These are phyloP conservation scores for Drosophila antonietae DNA, from an alignment of 2,888 invertebrate genomes.

Conservation along the genomic window DNA sequence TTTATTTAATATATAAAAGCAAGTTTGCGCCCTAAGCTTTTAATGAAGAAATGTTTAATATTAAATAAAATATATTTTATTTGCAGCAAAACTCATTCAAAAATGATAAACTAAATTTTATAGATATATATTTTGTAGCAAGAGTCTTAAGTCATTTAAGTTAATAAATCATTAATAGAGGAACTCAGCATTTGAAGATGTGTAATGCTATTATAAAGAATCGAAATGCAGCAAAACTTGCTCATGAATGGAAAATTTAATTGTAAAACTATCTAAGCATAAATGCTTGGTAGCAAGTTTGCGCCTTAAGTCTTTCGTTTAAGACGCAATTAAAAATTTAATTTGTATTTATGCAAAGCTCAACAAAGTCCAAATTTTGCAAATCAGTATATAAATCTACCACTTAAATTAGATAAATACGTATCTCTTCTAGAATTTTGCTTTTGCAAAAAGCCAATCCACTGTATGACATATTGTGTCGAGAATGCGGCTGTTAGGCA, in stretches of 20 bases:
- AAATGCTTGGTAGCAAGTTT: background rate
- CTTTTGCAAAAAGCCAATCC: background rate
- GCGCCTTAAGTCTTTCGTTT: slow-evolving; percentile 1
- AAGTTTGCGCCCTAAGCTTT: background rate
- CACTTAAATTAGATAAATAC: background rate
- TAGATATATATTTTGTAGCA: background rate
- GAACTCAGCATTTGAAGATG: too few relatives aligned
- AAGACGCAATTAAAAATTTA: too few relatives aligned
- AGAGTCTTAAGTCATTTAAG: too few relatives aligned
- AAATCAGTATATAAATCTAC: background rate
- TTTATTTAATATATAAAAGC: too few relatives aligned
- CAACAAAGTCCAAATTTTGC: background rate
- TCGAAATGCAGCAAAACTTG: too few relatives aligned
- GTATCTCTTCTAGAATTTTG: background rate
- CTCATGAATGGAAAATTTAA: background rate
- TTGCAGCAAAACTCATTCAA: background rate
- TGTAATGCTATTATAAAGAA: too few relatives aligned
- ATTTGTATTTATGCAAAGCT: background rate
- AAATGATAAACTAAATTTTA: background rate
- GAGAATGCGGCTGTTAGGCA: slow-evolving; percentile 39
- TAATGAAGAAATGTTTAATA: too few relatives aligned
- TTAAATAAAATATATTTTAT: too few relatives aligned
- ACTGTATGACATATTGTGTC: slow-evolving; percentile 10
- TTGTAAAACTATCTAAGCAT: background rate
- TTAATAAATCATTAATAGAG: too few relatives aligned